Evolutionary conservation across 2,797 vertebrate genomes (phyloP).

Genomic region (Typhlichthys eigenmanni): DNA sequence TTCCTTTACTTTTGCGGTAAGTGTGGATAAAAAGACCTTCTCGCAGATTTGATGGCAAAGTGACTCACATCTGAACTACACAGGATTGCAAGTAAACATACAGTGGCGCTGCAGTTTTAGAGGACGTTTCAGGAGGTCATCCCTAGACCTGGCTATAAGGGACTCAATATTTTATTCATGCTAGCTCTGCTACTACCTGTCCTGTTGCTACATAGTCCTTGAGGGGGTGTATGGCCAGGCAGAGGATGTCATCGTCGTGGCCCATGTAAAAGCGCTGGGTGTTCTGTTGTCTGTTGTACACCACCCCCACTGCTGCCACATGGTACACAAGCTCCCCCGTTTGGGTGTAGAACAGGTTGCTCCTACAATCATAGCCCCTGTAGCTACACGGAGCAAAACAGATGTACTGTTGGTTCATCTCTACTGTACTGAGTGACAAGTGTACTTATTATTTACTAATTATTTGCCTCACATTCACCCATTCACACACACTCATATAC

Average conservation of each 20-base stretch:
- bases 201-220: constrained; percentile 98
- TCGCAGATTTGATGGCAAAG: too few species aligned
- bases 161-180: constrained; percentile 22
- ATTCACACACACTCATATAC: too few species aligned
- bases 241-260: constrained; percentile 96
- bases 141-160: neutral
- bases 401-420: too few species aligned
- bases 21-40: too few species aligned
- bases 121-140: neutral
- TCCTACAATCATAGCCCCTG: constrained; percentile 75
- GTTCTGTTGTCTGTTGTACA: constrained; percentile 97
- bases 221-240: constrained; percentile 92
- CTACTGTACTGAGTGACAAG: too few species aligned
- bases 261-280: constrained; percentile 96
- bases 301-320: constrained; percentile 93
- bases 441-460: too few species aligned
- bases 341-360: constrained; percentile 94
- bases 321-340: constrained; percentile 98
- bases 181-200: constrained; percentile 79
- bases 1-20: neutral
- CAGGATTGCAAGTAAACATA: neutral
- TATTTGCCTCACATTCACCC: too few species aligned
- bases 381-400: constrained; percentile 54
- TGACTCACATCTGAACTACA: too few species aligned
- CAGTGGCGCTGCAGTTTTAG: neutral